Evolutionary conservation across 2,113 vertebrate species (phyloP).

Genomic region (Esox niger): DNA sequence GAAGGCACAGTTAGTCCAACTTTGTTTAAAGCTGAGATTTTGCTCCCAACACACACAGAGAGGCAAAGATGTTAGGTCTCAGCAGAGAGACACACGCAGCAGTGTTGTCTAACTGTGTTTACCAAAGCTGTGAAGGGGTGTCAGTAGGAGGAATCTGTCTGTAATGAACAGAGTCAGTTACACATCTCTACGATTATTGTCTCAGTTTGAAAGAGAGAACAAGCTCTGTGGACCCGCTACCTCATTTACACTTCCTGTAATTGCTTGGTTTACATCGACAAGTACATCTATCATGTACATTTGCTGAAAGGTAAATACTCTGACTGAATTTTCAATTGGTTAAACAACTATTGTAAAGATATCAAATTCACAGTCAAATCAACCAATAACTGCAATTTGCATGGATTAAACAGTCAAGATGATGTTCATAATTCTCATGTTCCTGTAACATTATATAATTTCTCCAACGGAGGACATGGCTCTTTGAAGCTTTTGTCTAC

Average conservation of each 20-base stretch:
- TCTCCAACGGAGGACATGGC: no score
- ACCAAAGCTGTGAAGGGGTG: conserved; percentile 7
- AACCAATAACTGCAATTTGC: neutral
- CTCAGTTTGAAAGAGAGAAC: conserved; percentile 2
- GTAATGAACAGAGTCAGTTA: conserved; percentile 42
- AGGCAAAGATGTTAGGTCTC: conserved; percentile 28
- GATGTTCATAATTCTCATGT: no score
- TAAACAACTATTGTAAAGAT: neutral
- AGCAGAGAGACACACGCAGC: neutral
- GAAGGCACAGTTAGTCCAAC: neutral
- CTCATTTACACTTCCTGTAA: conserved; percentile 1
- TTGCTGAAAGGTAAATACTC: neutral
- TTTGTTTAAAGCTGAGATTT: neutral
- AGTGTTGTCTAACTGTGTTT: conserved; percentile 13
- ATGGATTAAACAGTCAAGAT: neutral
- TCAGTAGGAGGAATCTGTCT: conserved; percentile 31
- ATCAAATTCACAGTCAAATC: neutral
- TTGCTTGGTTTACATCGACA: neutral
- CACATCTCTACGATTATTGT: conserved; percentile 31
- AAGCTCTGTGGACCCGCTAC: neutral
- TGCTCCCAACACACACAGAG: neutral
- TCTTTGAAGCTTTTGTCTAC: neutral
- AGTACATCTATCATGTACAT: neutral
- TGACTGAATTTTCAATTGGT: neutral
- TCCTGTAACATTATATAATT: no score